These are phyloP conservation scores for Paratrypauchen microcephalus DNA, from an alignment of 2,797 vertebrate genomes.

Conservation along the genomic window DNA sequence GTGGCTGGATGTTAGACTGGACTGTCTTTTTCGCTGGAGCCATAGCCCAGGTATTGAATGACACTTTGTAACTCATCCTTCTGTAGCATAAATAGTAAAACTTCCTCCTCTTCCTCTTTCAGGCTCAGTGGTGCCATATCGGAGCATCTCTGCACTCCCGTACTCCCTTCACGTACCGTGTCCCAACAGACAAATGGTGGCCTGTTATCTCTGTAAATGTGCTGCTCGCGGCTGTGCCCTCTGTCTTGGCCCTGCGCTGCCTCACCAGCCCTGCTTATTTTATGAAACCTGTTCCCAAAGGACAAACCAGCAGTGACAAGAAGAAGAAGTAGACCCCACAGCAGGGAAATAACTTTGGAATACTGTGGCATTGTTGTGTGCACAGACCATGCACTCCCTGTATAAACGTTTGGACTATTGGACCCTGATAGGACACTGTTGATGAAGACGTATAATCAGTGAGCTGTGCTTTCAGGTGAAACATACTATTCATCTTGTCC, in stretches of 20 bases:
- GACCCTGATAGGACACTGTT: constrained; percentile 66
- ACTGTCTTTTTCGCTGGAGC: constrained; percentile 87
- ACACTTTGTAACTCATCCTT: neutral
- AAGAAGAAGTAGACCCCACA: constrained; percentile 74
- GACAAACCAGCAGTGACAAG: constrained; percentile 60
- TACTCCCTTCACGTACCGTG: constrained; percentile 91
- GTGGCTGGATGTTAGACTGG: constrained; percentile 92
- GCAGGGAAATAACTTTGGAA: constrained; percentile 13
- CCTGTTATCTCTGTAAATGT: constrained; percentile 80
- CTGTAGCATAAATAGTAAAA: constrained; percentile 4
- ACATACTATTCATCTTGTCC: constrained; percentile 28
- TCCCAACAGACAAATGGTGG: constrained; percentile 82
- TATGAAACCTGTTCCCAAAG: constrained; percentile 50
- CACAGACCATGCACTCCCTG: constrained; percentile 44
- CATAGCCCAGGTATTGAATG: constrained; percentile 82
- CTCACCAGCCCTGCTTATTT: constrained; percentile 80
- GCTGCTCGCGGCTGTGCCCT: constrained; percentile 73
- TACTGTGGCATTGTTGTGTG: constrained; percentile 18
- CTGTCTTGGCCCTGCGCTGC: constrained; percentile 85
- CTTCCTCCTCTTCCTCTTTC: constrained; percentile 25
- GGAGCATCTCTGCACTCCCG: constrained; percentile 86
- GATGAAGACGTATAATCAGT: constrained; percentile 39
- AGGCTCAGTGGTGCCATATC: constrained; percentile 94
- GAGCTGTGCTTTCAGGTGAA: constrained; percentile 37
- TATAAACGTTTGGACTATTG: constrained; percentile 71